Percentiles rank a stretch among this genome's conserved stretches.
Conservation (phyloP, 2,888 invertebrate species). For the Stenchaetothrips biformis region DNA sequence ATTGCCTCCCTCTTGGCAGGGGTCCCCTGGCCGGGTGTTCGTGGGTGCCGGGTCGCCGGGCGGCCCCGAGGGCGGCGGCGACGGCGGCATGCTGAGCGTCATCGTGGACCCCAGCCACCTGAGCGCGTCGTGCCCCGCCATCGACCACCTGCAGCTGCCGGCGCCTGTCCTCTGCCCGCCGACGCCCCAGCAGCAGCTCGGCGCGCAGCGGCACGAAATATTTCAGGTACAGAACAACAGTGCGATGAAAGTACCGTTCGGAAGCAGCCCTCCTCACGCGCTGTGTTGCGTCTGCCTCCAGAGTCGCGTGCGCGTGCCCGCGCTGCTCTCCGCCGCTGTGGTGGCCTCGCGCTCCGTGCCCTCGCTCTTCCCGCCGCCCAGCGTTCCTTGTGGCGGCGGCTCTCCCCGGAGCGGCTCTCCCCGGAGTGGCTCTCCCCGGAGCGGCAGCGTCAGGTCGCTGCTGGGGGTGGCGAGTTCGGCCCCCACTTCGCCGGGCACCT, state of each 20-base stretch:
- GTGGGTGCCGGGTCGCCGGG: constrained; percentile 35
- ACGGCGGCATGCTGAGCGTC: not conserved
- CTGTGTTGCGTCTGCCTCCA: not conserved
- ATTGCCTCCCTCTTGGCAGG: constrained; percentile 33
- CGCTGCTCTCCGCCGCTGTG: constrained; percentile 1
- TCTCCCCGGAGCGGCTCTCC: not conserved
- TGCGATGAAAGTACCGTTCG: no score
- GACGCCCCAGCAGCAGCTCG: constrained; percentile 6
- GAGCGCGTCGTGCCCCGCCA: constrained; percentile 68
- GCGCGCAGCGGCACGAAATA: not conserved
- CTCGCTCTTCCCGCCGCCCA: constrained; percentile 29
- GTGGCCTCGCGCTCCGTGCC: constrained; percentile 28
- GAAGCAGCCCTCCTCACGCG: no score
- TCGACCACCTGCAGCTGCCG: constrained; percentile 50
- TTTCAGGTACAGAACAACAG: not conserved
- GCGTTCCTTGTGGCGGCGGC: constrained; percentile 3
- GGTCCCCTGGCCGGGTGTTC: constrained; percentile 34
- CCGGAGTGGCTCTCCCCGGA: constrained; percentile 28
- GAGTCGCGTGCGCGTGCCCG: not conserved
- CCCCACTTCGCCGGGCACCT: constrained; percentile 7
- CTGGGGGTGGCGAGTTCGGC: not conserved
- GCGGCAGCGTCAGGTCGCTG: constrained; percentile 28
- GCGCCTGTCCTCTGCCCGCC: constrained; percentile 15
- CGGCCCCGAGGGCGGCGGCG: constrained; percentile 33
- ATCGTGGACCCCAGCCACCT: constrained; percentile 34